Conservation (phyloP, 2,797 vertebrate species). For the Pangasius krempfi region DNA sequence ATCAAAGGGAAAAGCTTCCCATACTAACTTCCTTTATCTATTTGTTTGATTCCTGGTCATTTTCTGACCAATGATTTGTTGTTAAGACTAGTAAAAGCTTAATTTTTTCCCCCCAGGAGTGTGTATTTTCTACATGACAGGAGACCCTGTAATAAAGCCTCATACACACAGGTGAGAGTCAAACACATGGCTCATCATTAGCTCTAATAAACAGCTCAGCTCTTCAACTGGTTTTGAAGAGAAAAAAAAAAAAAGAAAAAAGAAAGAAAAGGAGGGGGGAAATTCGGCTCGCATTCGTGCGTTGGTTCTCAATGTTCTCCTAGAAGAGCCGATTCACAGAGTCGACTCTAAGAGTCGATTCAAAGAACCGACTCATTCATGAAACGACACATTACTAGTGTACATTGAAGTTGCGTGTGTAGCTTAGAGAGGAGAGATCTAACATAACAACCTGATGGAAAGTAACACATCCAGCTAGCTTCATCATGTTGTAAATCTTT, state of each 20-base stretch:
- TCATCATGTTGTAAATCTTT: neutral
- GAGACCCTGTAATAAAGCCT: neutral
- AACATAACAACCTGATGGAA: neutral
- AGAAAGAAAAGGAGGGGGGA: neutral
- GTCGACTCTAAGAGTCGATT: neutral
- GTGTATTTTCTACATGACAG: neutral
- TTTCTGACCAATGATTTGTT: too few species aligned
- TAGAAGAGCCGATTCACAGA: neutral
- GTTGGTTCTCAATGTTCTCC: neutral
- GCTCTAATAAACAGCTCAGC: neutral
- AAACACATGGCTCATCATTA: neutral
- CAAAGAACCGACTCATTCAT: neutral
- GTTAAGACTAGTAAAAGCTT: too few species aligned
- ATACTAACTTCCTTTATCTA: too few species aligned
- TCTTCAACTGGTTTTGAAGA: neutral
- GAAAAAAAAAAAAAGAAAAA: neutral
- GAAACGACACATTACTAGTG: neutral
- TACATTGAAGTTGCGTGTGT: neutral
- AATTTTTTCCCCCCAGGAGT: too few species aligned
- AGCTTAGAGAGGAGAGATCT: neutral
- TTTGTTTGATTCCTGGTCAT: too few species aligned
- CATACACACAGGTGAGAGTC: neutral
- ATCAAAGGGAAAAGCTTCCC: too few species aligned
- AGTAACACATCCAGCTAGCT: neutral
- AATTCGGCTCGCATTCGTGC: neutral